These are phyloP conservation scores for Albula goreensis DNA, from an alignment of 2,113 vertebrate genomes.

Conservation along the genomic window DNA sequence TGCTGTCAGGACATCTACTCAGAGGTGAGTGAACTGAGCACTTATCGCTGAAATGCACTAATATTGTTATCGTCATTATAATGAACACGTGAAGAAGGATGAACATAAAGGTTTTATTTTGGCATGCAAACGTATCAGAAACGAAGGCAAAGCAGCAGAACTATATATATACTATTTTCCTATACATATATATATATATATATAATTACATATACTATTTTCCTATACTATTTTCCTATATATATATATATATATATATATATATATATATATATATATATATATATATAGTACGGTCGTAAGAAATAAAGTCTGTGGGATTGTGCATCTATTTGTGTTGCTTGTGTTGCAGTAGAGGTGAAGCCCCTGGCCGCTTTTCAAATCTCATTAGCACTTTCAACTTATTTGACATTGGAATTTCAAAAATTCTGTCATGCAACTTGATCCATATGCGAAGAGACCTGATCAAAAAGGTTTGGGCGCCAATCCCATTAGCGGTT, in stretches of 20 bases:
- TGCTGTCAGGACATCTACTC: not conserved
- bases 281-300: too few species aligned
- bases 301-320: too few species aligned
- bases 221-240: too few species aligned
- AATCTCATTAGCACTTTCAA: slow-evolving; percentile 73
- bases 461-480: slow-evolving; percentile 72
- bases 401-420: slow-evolving; percentile 90
- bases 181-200: too few species aligned
- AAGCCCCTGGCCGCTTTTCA: slow-evolving; percentile 57
- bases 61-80: not conserved
- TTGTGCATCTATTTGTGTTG: slow-evolving; percentile 14
- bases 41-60: not conserved
- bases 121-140: not conserved
- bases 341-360: slow-evolving; percentile 33
- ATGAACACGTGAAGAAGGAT: too few species aligned
- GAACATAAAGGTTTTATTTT: not conserved
- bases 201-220: not conserved
- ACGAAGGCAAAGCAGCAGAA: too few species aligned
- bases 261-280: too few species aligned
- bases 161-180: too few species aligned
- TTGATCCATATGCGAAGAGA: slow-evolving; percentile 85
- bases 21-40: slow-evolving; percentile 3
- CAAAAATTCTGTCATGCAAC: slow-evolving; percentile 86
- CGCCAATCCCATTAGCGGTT: slow-evolving; percentile 78
- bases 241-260: too few species aligned